Conservation (phyloP, 1,140 invertebrate genomes). For the Melipona quadrifasciata region DNA sequence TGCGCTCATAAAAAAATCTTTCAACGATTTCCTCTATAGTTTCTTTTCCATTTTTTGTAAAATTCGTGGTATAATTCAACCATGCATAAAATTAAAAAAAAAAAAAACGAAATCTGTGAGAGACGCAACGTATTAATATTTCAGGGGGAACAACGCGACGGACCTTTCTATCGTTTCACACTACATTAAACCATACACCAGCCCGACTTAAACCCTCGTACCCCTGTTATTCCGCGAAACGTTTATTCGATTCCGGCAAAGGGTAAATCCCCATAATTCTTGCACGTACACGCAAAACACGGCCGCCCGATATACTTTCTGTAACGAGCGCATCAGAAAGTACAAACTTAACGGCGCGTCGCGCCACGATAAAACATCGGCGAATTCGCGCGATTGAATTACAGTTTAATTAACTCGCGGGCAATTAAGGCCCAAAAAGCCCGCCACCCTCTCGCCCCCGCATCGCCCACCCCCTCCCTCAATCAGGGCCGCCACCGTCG, state of each 20-base stretch:
- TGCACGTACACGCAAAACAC: slow-evolving; percentile 60
- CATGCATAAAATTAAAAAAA: background rate
- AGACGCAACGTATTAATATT: background rate
- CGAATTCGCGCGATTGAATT: slow-evolving; percentile 81
- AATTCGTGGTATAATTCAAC: too few relatives aligned
- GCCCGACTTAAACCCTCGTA: background rate
- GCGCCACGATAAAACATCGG: slow-evolving; percentile 78
- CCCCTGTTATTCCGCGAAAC: slow-evolving; percentile 23
- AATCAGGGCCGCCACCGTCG: slow-evolving; percentile 49
- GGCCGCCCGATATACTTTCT: slow-evolving; percentile 61
- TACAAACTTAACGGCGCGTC: slow-evolving; percentile 68
- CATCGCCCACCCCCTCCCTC: background rate
- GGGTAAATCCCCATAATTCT: slow-evolving; percentile 57
- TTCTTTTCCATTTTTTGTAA: too few relatives aligned
- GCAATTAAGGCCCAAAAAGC: slow-evolving; percentile 77
- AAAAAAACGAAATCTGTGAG: background rate
- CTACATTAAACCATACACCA: background rate
- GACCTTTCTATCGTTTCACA: background rate
- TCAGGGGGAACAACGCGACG: background rate
- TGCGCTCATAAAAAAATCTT: too few relatives aligned
- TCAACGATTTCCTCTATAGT: too few relatives aligned
- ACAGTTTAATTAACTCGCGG: slow-evolving; percentile 81
- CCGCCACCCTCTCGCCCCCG: background rate
- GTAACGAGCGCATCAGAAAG: slow-evolving; percentile 65
- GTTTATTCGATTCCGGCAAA: slow-evolving; percentile 34